Evolutionary conservation across 2,113 vertebrate species (phyloP).

Genomic region (Amazona vittata): DNA sequence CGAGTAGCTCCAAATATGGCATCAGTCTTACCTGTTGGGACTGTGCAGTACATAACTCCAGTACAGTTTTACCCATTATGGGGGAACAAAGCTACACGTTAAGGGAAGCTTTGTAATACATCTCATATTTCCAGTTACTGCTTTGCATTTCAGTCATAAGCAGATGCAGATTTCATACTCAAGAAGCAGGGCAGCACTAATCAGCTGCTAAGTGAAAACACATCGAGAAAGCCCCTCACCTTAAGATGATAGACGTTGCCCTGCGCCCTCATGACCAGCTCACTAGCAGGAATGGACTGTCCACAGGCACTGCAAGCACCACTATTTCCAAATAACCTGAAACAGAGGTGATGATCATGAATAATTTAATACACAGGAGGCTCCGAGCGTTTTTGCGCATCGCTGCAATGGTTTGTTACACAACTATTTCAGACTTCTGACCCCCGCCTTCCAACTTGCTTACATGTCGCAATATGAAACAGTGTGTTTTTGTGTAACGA

Average conservation of each 20-base stretch:
- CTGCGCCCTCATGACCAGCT: constrained; percentile 98
- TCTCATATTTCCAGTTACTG: neutral
- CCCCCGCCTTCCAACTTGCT: constrained; percentile 9
- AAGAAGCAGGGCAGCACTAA: neutral
- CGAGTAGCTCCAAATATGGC: constrained; percentile 26
- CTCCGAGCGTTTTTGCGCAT: constrained; percentile 36
- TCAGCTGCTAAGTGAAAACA: neutral
- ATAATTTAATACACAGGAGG: constrained; percentile 32
- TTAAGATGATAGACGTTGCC: constrained; percentile 99
- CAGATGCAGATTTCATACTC: neutral
- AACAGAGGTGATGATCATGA: constrained; percentile 68
- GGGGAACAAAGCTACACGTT: neutral
- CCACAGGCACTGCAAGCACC: constrained; percentile 98
- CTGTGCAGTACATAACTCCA: constrained; percentile 16
- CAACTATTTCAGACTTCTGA: constrained; percentile 13
- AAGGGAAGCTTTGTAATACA: neutral
- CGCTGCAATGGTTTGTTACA: constrained; percentile 36
- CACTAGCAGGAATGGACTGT: constrained; percentile 98
- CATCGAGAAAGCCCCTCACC: constrained; percentile 72
- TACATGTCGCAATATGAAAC: constrained; percentile 6
- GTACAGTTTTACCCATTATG: neutral
- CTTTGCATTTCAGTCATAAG: neutral
- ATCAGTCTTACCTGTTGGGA: constrained; percentile 50
- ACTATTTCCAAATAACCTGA: constrained; percentile 98
- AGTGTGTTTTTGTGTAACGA: constrained; percentile 26